phyloP scores from a whole-genome alignment of 2,113 vertebrate species.

The Abramis brama region DNA sequence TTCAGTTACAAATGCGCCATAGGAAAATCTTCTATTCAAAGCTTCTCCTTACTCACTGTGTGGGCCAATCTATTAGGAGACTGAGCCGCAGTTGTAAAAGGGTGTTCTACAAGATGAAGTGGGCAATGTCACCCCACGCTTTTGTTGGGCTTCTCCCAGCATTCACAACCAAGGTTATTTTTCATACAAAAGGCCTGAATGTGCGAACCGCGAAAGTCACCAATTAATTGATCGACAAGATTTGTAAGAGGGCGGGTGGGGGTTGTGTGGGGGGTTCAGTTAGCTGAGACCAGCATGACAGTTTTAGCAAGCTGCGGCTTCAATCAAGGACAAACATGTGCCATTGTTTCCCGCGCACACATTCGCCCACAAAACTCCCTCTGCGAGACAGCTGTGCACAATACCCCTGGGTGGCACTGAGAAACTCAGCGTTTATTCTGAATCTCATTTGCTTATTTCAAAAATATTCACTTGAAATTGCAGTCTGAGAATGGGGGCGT shows the following conservation, averaged over 20 bases:
- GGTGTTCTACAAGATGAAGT: slow-evolving; percentile 44
- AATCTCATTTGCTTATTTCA: slow-evolving; percentile 27
- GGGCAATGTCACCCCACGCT: slow-evolving; percentile 28
- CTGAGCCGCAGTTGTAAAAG: slow-evolving; percentile 45
- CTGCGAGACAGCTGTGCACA: slow-evolving; percentile 32
- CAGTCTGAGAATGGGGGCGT: slow-evolving; percentile 11
- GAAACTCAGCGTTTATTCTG: slow-evolving; percentile 28
- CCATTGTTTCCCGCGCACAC: slow-evolving; percentile 37
- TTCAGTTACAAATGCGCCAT: slow-evolving; percentile 37
- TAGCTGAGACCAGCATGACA: slow-evolving; percentile 16
- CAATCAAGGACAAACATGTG: slow-evolving; percentile 56
- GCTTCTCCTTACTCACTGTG: slow-evolving; percentile 37
- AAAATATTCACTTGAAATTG: slow-evolving; percentile 38
- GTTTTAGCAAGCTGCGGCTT: slow-evolving; percentile 22
- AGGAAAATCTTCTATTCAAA: slow-evolving; percentile 30
- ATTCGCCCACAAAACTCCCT: slow-evolving; percentile 24
- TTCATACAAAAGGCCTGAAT: slow-evolving; percentile 32
- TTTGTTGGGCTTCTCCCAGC: slow-evolving; percentile 44
- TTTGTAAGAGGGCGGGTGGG: slow-evolving; percentile 3
- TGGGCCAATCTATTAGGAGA: slow-evolving; percentile 37
- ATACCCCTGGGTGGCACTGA: slow-evolving; percentile 34
- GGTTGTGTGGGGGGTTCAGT: slow-evolving; percentile 28
- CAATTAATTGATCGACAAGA: slow-evolving; percentile 54
- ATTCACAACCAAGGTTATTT: slow-evolving; percentile 46
- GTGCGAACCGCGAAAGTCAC: slow-evolving; percentile 18